Evolutionary conservation across 2,888 invertebrate species (phyloP).

Genomic region (Sinopyrophorus schimmeli): DNA sequence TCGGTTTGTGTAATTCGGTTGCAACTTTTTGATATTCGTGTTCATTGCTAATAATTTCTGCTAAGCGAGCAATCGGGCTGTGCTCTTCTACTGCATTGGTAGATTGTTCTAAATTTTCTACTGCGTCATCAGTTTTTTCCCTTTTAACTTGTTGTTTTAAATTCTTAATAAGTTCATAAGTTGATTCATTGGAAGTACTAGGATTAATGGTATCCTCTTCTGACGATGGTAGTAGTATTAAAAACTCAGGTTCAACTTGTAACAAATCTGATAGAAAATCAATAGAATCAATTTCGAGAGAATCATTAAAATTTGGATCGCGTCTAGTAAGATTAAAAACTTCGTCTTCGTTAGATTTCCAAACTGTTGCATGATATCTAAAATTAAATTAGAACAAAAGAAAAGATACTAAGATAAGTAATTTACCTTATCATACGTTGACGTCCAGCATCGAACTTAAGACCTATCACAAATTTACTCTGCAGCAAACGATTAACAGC

Average conservation of each 20-base stretch:
- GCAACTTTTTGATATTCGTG: too few species aligned
- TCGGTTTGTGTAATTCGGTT: background rate
- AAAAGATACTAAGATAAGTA: constrained; percentile 2
- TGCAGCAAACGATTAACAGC: constrained; percentile 39
- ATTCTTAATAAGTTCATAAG: constrained; percentile 11
- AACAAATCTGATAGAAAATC: constrained; percentile 18
- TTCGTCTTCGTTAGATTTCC: too few species aligned
- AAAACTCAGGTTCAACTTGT: constrained; percentile 15
- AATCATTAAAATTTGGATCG: too few species aligned
- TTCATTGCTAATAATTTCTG: too few species aligned
- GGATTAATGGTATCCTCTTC: background rate
- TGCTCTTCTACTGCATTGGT: background rate
- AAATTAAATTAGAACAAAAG: constrained; percentile 28
- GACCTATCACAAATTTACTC: constrained; percentile 37
- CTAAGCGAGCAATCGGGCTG: too few species aligned
- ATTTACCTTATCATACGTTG: constrained; percentile 44
- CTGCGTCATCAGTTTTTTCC: too few species aligned
- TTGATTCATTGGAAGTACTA: background rate
- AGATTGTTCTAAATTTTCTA: too few species aligned
- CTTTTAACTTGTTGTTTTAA: constrained; percentile 15
- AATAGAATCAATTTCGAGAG: constrained; percentile 13
- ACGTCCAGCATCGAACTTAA: constrained; percentile 43
- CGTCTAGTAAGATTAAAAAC: background rate
- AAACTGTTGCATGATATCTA: constrained; percentile 2
- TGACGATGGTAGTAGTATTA: background rate